A percentile compares a stretch with the other conserved stretches of the same genome.
Evolutionary conservation across 2,113 vertebrate genomes (phyloP).

Genomic region (Ranitomeya imitator): DNA sequence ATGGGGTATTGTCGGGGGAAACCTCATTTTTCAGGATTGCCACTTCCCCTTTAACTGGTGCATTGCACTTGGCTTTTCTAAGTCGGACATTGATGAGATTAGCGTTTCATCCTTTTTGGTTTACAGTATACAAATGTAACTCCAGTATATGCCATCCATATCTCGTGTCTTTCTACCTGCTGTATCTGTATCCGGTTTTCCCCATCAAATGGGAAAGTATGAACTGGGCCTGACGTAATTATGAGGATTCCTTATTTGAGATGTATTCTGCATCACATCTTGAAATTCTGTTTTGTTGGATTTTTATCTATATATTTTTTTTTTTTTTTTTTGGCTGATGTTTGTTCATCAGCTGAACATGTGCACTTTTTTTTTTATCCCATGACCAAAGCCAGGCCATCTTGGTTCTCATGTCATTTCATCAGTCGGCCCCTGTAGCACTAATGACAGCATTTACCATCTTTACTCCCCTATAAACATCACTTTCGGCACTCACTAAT

Average conservation of each 20-base stretch:
- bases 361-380: conserved; percentile 34
- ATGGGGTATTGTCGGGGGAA: conserved; percentile 61
- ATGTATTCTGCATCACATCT: not conserved
- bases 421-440: not conserved
- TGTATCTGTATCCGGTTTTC: not conserved
- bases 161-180: not conserved
- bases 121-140: conserved; percentile 32
- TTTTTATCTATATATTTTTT: not conserved
- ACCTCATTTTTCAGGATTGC: conserved; percentile 62
- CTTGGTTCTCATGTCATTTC: not conserved
- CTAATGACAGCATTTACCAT: not conserved
- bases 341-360: conserved; percentile 7
- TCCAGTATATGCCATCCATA: not conserved
- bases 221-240: not conserved
- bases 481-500: not conserved
- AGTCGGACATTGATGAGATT: conserved; percentile 13
- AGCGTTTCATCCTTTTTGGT: not conserved
- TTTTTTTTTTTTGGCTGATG: conserved; percentile 8
- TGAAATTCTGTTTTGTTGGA: not conserved
- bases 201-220: no score
- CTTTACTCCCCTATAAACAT: not conserved
- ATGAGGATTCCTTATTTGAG: not conserved
- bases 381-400: conserved; percentile 20
- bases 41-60: conserved; percentile 62
- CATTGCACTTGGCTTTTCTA: not conserved